Conservation (phyloP, 2,888 invertebrate species). For the Leucoma salicis region DNA sequence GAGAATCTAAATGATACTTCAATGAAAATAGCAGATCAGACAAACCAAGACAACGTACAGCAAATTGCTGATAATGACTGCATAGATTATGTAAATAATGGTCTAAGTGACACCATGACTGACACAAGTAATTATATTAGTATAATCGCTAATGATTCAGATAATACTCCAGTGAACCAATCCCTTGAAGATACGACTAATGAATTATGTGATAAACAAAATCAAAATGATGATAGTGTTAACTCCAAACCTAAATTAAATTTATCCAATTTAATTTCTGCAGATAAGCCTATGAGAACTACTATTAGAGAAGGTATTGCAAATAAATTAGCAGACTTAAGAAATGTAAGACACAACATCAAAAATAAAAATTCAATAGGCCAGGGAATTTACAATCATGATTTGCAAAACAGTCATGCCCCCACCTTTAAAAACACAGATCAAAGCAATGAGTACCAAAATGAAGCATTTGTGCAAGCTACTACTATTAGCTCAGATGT, state of each 20-base stretch:
- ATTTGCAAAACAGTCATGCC: conserved; percentile 8
- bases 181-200: neutral
- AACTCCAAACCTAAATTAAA: conserved; percentile 1
- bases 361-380: neutral
- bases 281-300: conserved; percentile 28
- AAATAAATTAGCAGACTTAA: conserved; percentile 39
- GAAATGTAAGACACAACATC: conserved; percentile 16
- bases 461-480: conserved; percentile 7
- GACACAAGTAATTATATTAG: conserved; percentile 15
- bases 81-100: neutral
- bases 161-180: conserved; percentile 2
- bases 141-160: conserved; percentile 5
- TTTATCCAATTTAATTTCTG: conserved; percentile 5
- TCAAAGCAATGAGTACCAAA: conserved; percentile 8
- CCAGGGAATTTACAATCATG: neutral
- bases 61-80: conserved; percentile 4
- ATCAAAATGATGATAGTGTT: neutral
- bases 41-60: neutral
- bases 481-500: conserved; percentile 8
- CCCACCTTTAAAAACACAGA: conserved; percentile 1
- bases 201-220: conserved; percentile 6
- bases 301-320: conserved; percentile 39
- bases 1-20: neutral
- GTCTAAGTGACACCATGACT: conserved; percentile 13
- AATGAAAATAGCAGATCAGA: neutral